Percentiles rank a stretch among this genome's conserved stretches.
These are phyloP conservation scores for Physella acuta DNA, from an alignment of 1,140 invertebrate genomes.

Conservation along the genomic window DNA sequence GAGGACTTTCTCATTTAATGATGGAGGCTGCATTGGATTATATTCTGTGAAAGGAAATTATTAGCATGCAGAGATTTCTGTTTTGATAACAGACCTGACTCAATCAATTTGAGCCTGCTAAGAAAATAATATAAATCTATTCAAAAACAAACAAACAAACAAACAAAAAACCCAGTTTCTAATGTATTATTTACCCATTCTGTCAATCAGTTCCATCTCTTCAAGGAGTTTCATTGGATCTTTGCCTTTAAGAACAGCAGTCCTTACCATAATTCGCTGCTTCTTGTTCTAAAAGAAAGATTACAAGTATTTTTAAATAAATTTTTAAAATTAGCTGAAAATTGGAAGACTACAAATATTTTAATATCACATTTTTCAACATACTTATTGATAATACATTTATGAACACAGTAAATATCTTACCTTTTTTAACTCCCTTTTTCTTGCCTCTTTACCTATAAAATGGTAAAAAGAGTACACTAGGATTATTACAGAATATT, in stretches of 20 bases:
- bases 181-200: conserved; percentile 78
- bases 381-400: too few relatives aligned
- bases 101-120: too few relatives aligned
- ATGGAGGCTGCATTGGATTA: conserved; percentile 89
- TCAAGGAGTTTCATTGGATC: conserved; percentile 90
- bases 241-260: conserved; percentile 97
- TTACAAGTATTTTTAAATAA: too few relatives aligned
- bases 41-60: conserved; percentile 71
- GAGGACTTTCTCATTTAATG: conserved; percentile 89
- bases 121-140: too few relatives aligned
- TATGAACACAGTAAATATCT: too few relatives aligned
- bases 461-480: too few relatives aligned
- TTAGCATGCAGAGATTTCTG: neutral
- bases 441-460: conserved; percentile 92
- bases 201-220: conserved; percentile 96
- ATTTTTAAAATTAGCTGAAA: too few relatives aligned
- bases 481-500: too few relatives aligned
- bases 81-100: too few relatives aligned
- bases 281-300: conserved; percentile 96
- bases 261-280: conserved; percentile 90
- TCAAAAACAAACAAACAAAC: too few relatives aligned
- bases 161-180: neutral
- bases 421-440: conserved; percentile 92
- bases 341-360: too few relatives aligned
- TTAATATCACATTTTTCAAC: too few relatives aligned